Percentiles rank a stretch among this genome's conserved stretches.
These are phyloP conservation scores for Cantharis flavilabris DNA, from an alignment of 2,888 invertebrate genomes.

Conservation along the genomic window DNA sequence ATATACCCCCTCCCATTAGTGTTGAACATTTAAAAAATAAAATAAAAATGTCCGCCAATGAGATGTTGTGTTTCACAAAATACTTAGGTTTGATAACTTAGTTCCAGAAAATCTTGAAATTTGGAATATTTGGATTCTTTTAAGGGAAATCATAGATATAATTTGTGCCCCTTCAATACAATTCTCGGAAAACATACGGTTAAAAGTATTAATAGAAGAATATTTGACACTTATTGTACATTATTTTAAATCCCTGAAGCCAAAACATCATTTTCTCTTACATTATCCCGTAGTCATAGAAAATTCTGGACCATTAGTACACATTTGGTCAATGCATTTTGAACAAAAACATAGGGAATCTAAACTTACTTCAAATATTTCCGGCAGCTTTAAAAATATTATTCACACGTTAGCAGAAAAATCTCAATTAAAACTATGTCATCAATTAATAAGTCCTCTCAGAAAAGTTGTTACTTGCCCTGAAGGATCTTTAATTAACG, in stretches of 20 bases:
- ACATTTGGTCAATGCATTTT: not conserved
- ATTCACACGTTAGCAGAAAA: too few relatives aligned
- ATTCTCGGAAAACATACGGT: not conserved
- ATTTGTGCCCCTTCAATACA: not conserved
- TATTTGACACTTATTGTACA: slow-evolving; percentile 8
- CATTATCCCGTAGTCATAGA: slow-evolving; percentile 26
- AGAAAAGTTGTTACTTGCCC: too few relatives aligned
- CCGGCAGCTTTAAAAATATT: too few relatives aligned
- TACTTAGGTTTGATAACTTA: slow-evolving; percentile 17
- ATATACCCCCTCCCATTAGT: slow-evolving; percentile 26
- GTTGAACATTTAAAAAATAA: slow-evolving; percentile 4
- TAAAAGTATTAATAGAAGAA: slow-evolving; percentile 18
- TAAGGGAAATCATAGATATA: not conserved
- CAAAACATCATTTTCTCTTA: slow-evolving; percentile 25
- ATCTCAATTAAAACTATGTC: too few relatives aligned
- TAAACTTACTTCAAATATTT: too few relatives aligned
- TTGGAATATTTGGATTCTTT: slow-evolving; percentile 9
- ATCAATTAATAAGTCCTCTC: too few relatives aligned
- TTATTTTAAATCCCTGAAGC: slow-evolving; percentile 17
- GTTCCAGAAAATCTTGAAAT: slow-evolving; percentile 19
- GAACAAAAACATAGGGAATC: not conserved
- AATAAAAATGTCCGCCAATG: slow-evolving; percentile 25
- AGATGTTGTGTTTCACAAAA: slow-evolving; percentile 5
- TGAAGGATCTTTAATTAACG: too few relatives aligned
- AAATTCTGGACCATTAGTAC: slow-evolving; percentile 15